These are phyloP conservation scores for Diadophis punctatus DNA, from an alignment of 2,113 vertebrate species.

Conservation along the genomic window DNA sequence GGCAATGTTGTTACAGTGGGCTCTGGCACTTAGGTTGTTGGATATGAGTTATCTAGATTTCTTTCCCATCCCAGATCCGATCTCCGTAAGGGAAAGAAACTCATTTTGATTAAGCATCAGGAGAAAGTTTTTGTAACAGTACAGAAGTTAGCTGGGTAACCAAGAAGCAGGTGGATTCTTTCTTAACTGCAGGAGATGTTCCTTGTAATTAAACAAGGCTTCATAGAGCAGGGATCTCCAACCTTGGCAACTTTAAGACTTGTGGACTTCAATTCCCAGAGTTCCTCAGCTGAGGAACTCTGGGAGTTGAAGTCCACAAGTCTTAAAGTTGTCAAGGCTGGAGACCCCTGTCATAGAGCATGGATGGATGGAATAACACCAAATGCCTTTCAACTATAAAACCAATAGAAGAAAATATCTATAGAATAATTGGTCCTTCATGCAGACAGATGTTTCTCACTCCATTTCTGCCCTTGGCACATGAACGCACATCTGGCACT, in stretches of 20 bases:
- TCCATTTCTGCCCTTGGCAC: neutral
- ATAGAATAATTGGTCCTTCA: neutral
- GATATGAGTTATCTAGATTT: neutral
- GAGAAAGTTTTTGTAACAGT: neutral
- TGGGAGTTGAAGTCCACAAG: no score
- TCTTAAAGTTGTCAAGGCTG: no score
- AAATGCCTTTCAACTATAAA: neutral
- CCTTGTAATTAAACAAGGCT: neutral
- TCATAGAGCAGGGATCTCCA: neutral
- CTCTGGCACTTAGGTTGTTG: no score
- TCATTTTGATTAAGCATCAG: neutral
- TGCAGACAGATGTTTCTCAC: neutral
- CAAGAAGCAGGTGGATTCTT: neutral
- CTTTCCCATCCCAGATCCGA: neutral
- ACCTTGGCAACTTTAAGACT: no score
- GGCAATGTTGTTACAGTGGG: no score
- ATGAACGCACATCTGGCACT: neutral
- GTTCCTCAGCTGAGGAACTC: no score
- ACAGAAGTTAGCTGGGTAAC: neutral
- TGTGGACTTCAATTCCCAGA: no score
- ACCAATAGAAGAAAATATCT: neutral
- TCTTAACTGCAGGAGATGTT: neutral
- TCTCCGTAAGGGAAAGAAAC: neutral
- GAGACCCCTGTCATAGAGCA: no score
- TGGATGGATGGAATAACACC: neutral